Evolutionary conservation across 2,888 invertebrate species (phyloP), one percentile per base, ranked within the genome.

Genomic region (Nemotelus nigrinus): DNA sequence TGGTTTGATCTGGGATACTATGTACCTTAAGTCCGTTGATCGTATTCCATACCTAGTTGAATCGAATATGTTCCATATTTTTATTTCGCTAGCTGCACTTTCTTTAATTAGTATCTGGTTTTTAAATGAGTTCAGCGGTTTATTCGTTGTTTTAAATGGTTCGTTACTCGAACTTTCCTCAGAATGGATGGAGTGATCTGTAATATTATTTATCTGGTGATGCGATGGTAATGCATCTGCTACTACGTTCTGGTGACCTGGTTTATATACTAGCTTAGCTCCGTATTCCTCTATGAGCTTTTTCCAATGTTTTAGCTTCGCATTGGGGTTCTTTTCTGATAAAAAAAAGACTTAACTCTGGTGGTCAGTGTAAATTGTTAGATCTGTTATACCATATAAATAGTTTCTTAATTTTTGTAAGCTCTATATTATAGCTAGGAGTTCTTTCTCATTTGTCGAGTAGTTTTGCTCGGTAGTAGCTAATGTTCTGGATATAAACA

Each of bases 301-400:
- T 71, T 80, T 80, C 80, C 80, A 80, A 2, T 79, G 68, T 55
- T 80, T 81, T 8, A 81, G 77, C 48, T 80, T 81, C 5, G 75
- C 76, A 63, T 70, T 80, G 60, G 67, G 78, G 67, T 45, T 81
- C 78, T 79, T 78, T 43, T 82, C 78, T 6, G 79, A 78, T 25
- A 82, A 72, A 3, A 80, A 77, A 63, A 81, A 82, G 5, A 80
- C 80, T 1, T 80, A 64, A 2, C 80, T 78, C 47, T 81, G 77
- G n/a, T 79, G 80, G 43, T 80, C 79, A 1, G 80, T 81, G 25
- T 68, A 79, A 10, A 82, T 82, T 72, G 80, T 80, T 2, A 82
- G 39, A n/a, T n/a, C n/a, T n/a, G n/a, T n/a, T n/a, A n/a, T n/a
- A n/a, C 50, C 50, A 50, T 50, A 5, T 50, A 50, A 8, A 8